A percentile compares a stretch with the other conserved stretches of the same genome.
Conservation (phyloP, 2,888 invertebrate species). For the Heliothis peltigera region DNA sequence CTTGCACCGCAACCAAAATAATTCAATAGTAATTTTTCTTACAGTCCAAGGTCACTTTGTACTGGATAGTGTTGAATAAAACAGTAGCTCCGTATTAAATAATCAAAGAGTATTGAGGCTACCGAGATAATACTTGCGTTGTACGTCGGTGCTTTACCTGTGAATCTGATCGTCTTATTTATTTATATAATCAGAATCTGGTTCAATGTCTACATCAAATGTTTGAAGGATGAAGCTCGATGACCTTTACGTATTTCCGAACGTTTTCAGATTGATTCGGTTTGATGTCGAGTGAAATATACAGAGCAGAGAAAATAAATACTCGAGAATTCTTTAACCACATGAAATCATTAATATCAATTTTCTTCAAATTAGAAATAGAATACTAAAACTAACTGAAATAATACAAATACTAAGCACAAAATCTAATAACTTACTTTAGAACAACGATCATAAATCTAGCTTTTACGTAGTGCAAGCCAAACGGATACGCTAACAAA, state of each 20-base stretch:
- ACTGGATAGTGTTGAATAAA: constrained; percentile 55
- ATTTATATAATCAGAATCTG: constrained; percentile 48
- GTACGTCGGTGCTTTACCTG: constrained; percentile 32
- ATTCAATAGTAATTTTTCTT: constrained; percentile 45
- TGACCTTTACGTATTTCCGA: constrained; percentile 5
- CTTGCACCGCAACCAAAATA: constrained; percentile 33
- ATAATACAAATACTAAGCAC: constrained; percentile 6
- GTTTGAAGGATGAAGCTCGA: constrained; percentile 29
- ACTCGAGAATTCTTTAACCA: constrained; percentile 8
- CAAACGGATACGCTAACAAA: constrained; percentile 27
- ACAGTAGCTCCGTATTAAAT: constrained; percentile 57
- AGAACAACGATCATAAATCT: constrained; percentile 28
- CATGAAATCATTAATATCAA: background rate
- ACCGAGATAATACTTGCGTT: constrained; percentile 24
- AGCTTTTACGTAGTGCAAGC: constrained; percentile 18
- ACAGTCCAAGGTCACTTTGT: constrained; percentile 42
- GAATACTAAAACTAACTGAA: background rate
- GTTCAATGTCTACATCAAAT: constrained; percentile 16
- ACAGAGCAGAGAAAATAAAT: background rate
- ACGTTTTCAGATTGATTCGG: constrained; percentile 20
- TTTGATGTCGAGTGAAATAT: constrained; percentile 12
- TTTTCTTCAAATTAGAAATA: too few relatives aligned
- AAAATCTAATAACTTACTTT: constrained; percentile 13
- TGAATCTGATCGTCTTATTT: constrained; percentile 46
- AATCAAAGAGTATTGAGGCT: constrained; percentile 57